These are phyloP conservation scores for Tupaia chinensis DNA, from an alignment of 2,113 vertebrate species.

Conservation along the genomic window DNA sequence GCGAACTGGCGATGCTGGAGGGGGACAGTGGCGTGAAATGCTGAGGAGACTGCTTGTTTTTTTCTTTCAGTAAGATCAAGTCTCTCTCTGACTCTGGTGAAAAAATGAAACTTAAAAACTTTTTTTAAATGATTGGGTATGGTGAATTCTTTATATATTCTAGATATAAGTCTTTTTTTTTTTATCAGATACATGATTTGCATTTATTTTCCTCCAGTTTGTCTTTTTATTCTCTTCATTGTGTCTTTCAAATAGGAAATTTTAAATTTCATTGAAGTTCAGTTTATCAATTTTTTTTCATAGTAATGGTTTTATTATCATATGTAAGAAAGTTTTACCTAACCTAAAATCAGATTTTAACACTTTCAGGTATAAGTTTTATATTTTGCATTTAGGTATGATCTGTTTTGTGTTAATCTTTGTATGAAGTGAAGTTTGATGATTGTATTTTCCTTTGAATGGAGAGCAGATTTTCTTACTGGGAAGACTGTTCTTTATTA, in stretches of 20 bases:
- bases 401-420: background rate
- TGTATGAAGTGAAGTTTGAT: background rate
- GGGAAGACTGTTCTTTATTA: background rate
- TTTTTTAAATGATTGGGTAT: background rate
- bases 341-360: background rate
- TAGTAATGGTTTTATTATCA: background rate
- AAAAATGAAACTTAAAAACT: no score
- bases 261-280: background rate
- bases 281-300: background rate
- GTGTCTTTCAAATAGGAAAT: background rate
- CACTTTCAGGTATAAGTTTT: background rate
- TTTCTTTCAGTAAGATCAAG: no score
- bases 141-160: background rate
- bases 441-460: background rate
- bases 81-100: no score
- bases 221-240: background rate
- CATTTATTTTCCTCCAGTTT: background rate
- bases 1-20: no score
- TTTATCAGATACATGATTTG: background rate
- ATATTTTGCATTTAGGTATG: background rate
- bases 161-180: background rate
- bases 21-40: no score
- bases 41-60: no score
- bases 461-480: background rate
- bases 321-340: background rate